Evolutionary conservation across 2,797 vertebrate species (phyloP), one percentile per base, ranked within the genome.

Genomic region (Chaunax sp.): DNA sequence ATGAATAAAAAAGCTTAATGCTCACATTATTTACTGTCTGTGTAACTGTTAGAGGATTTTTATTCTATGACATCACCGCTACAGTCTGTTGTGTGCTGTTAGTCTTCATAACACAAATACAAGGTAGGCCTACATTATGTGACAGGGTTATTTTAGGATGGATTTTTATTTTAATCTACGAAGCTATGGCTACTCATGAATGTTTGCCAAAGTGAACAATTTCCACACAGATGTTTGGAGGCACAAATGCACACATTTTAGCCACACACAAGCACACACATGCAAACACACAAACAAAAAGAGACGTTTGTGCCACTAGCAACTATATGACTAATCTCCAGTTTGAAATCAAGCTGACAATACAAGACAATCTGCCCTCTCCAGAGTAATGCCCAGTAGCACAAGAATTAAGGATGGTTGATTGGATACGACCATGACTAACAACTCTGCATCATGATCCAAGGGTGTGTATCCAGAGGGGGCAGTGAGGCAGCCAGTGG

Each of bases 361-460:
- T 80, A 83, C 82, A 85, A 86, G 75, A 73, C 83, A 80, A 79
- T 83, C 82, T 85, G 75, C 87, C 72, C 69, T 80, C 80, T 83
- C 84, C 71, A 82, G 71, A 87, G 59, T 65, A 83, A 80, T 81
- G 69, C 73, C 87, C 80, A 73, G 52, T 64, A 64, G 78, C 77
- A 68, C 50, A 56, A 81, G 75, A 61, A 78, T 87, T 83, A 77
- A 70, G 61, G 65, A 68, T 74, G 71, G 79, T 70, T 87, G 82
- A 91, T 82, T 86, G 83, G 87, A 88, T 89, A 82, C 85, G 67
- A 87, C 72, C 83, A 75, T 90, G 85, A 90, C 81, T 84, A 90
- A 88, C 83, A 87, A 77, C 71, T 77, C 56, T 70, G 74, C 70
- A 78, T 81, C 8, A 72, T 81, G 80, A 86, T 88, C 82, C 80